A percentile compares a stretch with the other conserved stretches of the same genome.
phyloP scores from a whole-genome alignment of 2,888 invertebrate genomes.

The Ferdinandea cuprea region DNA sequence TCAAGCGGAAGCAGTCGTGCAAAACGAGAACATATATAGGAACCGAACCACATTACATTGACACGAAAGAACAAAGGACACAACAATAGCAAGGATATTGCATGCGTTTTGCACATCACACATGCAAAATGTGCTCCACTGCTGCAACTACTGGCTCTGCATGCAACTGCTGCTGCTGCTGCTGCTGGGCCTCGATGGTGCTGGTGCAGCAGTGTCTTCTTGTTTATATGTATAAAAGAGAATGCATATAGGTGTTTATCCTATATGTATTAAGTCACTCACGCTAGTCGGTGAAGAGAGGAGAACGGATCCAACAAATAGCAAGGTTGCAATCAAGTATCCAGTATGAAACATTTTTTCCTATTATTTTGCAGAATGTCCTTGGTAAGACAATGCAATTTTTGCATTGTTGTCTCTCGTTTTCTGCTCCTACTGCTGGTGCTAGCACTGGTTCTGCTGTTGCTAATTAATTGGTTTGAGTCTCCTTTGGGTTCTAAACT shows the following conservation, averaged over 20 bases:
- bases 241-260: constrained; percentile 39
- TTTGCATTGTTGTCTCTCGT: constrained; percentile 78
- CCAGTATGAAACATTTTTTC: constrained; percentile 76
- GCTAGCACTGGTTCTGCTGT: constrained; percentile 31
- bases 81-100: constrained; percentile 72
- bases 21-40: constrained; percentile 35
- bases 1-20: constrained; percentile 67
- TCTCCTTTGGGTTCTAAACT: constrained; percentile 66
- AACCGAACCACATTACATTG: constrained; percentile 57
- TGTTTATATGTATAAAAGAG: constrained; percentile 51
- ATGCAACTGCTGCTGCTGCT: constrained; percentile 46
- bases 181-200: constrained; percentile 19
- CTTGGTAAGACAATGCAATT: constrained; percentile 79
- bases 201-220: constrained; percentile 52
- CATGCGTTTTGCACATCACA: constrained; percentile 72
- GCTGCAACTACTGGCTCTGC: constrained; percentile 72
- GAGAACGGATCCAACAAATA: constrained; percentile 71
- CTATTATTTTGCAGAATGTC: constrained; percentile 78
- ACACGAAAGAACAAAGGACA: constrained; percentile 67
- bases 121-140: constrained; percentile 60
- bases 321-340: constrained; percentile 76
- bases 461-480: constrained; percentile 71
- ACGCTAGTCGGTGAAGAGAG: constrained; percentile 73
- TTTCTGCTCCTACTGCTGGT: constrained; percentile 42
- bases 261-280: constrained; percentile 67